Evolutionary conservation across 2,888 invertebrate species (phyloP), one percentile per base, ranked within the genome.

Genomic region (Eumerus sabulonum): DNA sequence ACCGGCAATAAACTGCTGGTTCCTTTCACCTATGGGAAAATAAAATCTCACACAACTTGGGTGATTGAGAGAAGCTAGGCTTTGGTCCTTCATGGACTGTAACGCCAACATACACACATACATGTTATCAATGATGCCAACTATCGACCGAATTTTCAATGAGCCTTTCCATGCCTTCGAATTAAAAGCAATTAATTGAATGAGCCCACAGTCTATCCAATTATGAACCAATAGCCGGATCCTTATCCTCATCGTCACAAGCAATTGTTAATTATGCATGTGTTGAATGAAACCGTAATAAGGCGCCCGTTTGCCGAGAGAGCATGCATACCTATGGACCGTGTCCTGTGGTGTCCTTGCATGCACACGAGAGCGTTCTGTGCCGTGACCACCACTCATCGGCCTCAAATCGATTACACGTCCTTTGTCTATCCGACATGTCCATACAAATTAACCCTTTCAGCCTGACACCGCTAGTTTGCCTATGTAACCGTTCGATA

Each of bases 341-440:
- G 45, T 74, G 42, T 73, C 72, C 48, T 79, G 68, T n/a, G n/a
- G 48, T n/a, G n/a, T 47, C 9, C 63, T 79, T 74, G 59, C 50
- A 56, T 56, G 54, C 68, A 45, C 64, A 42, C 57, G 45, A 38
- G 42, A 66, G 40, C 50, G 11, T 17, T 42, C 18, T 57, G n/a
- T n/a, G 38, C 19, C 62, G 68, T 63, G 57, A 12, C 38, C 51
- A 57, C 45, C 51, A 60, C 47, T 67, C 79, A 60, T 54, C 68
- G 68, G 35, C n/a, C 45, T 56, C 45, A 79, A 79, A 79, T 79
- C 79, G 79, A 79, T 79, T 79, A 74, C 45, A 54, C 44, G 64
- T 64, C 70, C 40, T 64, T 60, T 56, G 53, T 59, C 11, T 56
- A 48, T 59, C 11, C 67, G 74, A 74, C 79, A 54, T 64, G 17